phyloP scores from a whole-genome alignment of 2,888 invertebrate genomes.

The Erannis defoliaria region DNA sequence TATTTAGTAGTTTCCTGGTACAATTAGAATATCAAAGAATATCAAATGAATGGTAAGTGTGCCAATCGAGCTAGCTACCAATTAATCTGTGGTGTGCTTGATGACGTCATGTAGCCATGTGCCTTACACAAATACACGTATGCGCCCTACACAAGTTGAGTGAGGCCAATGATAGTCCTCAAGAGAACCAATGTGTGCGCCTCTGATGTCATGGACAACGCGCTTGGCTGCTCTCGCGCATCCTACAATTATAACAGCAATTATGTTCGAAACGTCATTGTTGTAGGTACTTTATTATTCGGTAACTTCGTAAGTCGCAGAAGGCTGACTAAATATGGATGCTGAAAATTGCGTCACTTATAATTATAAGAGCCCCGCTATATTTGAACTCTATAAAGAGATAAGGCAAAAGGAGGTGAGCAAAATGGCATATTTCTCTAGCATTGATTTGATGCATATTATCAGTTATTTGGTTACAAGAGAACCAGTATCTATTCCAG shows the following conservation, averaged over 20 bases:
- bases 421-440: too few relatives aligned
- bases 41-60: slow-evolving; percentile 10
- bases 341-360: too few relatives aligned
- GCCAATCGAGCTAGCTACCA: not conserved
- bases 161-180: slow-evolving; percentile 7
- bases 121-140: too few relatives aligned
- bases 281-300: too few relatives aligned
- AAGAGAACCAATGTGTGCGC: slow-evolving; percentile 20
- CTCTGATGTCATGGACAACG: slow-evolving; percentile 42
- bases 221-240: slow-evolving; percentile 42
- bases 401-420: too few relatives aligned
- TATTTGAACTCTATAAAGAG: too few relatives aligned
- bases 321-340: too few relatives aligned
- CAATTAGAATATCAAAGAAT: slow-evolving; percentile 1
- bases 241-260: slow-evolving; percentile 29
- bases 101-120: slow-evolving; percentile 23
- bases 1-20: slow-evolving; percentile 5
- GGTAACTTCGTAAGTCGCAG: too few relatives aligned
- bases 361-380: too few relatives aligned
- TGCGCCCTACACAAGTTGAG: slow-evolving; percentile 18
- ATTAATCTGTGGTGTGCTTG: not conserved
- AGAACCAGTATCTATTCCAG: too few relatives aligned
- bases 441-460: too few relatives aligned
- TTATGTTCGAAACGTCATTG: slow-evolving; percentile 22
- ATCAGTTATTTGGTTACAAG: too few relatives aligned